These are phyloP conservation scores for Drosophila limbata DNA, from an alignment of 2,888 invertebrate species.

Conservation along the genomic window DNA sequence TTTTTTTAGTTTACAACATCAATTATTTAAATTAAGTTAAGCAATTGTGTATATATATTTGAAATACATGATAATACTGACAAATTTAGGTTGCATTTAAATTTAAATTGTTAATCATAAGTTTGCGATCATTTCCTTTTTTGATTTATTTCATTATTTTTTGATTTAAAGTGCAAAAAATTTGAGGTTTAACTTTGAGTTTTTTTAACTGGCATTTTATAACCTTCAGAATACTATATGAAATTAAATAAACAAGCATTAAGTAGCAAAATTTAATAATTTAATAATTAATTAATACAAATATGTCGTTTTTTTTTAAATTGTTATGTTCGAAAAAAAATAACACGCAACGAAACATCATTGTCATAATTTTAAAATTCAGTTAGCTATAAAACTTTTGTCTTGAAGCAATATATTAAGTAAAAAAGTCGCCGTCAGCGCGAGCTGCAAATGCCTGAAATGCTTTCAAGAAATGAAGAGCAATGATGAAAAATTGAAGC, in stretches of 20 bases:
- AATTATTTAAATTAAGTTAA: conserved; percentile 9
- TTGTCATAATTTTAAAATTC: too few relatives aligned
- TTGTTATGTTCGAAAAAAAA: too few relatives aligned
- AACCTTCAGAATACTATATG: background rate
- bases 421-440: too few relatives aligned
- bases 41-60: conserved; percentile 20
- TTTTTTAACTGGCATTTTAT: background rate
- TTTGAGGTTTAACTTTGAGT: background rate
- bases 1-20: conserved; percentile 1
- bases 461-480: too few relatives aligned
- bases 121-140: background rate
- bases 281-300: background rate
- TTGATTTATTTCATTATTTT: background rate
- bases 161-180: background rate
- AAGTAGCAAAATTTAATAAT: background rate
- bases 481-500: too few relatives aligned
- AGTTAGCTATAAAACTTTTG: too few relatives aligned
- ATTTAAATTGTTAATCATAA: background rate
- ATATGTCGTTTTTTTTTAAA: too few relatives aligned
- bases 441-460: too few relatives aligned
- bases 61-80: conserved; percentile 15
- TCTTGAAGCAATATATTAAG: too few relatives aligned
- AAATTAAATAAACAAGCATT: background rate
- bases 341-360: too few relatives aligned
- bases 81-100: conserved; percentile 4